Base-by-base conservation (phyloP, 2,113 vertebrate genomes). In the Ellobius talpinus region DNA sequence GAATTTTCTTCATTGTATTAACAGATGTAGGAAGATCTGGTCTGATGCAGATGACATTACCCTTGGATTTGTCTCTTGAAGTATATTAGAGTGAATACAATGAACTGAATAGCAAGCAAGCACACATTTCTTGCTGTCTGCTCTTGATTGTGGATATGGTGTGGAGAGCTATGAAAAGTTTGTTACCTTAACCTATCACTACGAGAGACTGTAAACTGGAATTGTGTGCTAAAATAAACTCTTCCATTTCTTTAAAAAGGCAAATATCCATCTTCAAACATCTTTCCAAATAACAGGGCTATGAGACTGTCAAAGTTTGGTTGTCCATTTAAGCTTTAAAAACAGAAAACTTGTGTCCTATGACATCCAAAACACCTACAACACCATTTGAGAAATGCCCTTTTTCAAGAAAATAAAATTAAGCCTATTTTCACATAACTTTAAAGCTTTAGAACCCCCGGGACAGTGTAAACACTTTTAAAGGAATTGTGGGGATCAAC, bases 81-180 rank as follows among this genome's bases (percentile, higher is more conserved):
- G 14, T 17, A 13, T 79, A 1, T 79, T 52, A 36, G 50, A 79
- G 31, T 79, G 17, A 79, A 36, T 39, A 39, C 3, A 82, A 39
- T 61, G 36, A 16, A n/a, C 5, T 26, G 7, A 58, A 7, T 7
- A 61, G 36, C 26, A 82, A 61, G 36, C 21, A 82, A 82, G 29
- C 23, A 61, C 11, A 82, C 52, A 14, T 26, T 61, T 1, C 26
- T 61, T 61, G 7, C 23, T 26, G 14, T 82, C 36, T 58, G 52
- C 23, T 39, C 52, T 82, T 39, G 36, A 39, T 6, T 26, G 12
- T 39, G 7, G 33, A 39, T 82, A 23, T 14, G 36, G 61, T 82
- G 5, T 8, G 2, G 23, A 3, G 1, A 61, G 55, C 3, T 6
- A 23, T 8, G 14, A 1, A 26, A 81, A 39, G 12, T 39, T 26